Base-by-base conservation (phyloP, 2,888 invertebrate genomes). In the Eremobia ochroleuca region DNA sequence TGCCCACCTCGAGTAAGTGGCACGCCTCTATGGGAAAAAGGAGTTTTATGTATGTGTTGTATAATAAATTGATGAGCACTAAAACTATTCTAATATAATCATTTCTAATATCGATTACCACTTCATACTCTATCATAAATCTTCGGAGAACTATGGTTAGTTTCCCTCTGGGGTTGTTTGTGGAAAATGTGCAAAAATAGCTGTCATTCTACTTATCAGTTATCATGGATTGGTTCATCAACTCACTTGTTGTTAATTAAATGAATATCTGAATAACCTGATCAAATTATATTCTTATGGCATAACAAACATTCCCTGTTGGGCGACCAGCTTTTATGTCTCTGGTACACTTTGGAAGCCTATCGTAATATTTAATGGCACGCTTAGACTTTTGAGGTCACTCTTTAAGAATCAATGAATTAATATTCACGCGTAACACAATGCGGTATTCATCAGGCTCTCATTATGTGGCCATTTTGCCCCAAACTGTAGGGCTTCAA, bases 391-490 rank as follows among this genome's bases (percentile, higher is more conserved):
- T 40, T 67, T 52, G 31, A 68, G 62, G 74, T 77, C 55, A 69
- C 49, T 74, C 71, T 59, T 64, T 67, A 71, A 82, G 28, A 68
- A 87, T 69, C 49, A 79, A 86, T 85, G 77, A 85, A 85, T 86
- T 79, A 85, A 72, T 87, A 81, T 85, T 81, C 75, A 74, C 61
- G 65, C 31, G 55, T 31, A 21, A 52, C 25, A 82, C 87, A 85
- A 86, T 76, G 66, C 49, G 9, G 73, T 82, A 77, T 79, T 82
- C 82, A 86, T 73, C 73, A 76, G 61, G 31, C 52, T 78, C 13
- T 28, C 70, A 76, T 71, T 73, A 64, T 67, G 37, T 66, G 59
- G 67, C 78, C 58, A 58, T 75, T 85, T 62, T 43, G 72, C 66
- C 68, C 62, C 68, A 31, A 76, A 67, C 28, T 49, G 49, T 34